A percentile compares a stretch with the other conserved stretches of the same genome.
Conservation (phyloP, 2,797 vertebrate species). For the Spheniscus humboldti region DNA sequence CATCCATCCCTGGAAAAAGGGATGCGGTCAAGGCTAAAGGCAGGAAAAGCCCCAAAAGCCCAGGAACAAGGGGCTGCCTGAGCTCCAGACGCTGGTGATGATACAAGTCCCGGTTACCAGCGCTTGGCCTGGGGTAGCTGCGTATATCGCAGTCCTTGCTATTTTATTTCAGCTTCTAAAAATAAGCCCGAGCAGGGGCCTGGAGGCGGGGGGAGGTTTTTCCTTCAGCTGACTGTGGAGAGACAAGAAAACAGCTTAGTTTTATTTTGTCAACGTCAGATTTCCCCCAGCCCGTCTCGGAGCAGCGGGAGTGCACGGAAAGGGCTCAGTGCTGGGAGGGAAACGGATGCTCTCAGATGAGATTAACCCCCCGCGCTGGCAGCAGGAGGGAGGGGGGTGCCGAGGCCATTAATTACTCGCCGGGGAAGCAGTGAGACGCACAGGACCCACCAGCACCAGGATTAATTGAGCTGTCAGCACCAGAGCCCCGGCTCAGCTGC, state of each 20-base stretch:
- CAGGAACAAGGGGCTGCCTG: background rate
- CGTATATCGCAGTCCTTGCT: accelerated
- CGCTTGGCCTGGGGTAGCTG: background rate
- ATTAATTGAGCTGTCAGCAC: background rate
- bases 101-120: accelerated
- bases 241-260: background rate
- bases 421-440: background rate
- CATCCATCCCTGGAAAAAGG: background rate
- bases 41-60: background rate
- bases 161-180: background rate
- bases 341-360: background rate
- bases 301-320: background rate
- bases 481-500: background rate
- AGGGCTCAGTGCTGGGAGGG: accelerated
- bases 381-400: background rate
- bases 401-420: background rate
- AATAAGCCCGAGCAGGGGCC: background rate
- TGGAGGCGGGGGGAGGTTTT: accelerated
- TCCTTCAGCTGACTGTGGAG: background rate
- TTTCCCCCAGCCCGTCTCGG: background rate
- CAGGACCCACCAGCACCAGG: background rate
- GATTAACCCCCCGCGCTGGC: background rate
- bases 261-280: background rate
- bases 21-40: background rate
- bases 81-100: accelerated